Evolutionary conservation across 2,797 vertebrate species (phyloP).

Genomic region (Limosa lapponica): DNA sequence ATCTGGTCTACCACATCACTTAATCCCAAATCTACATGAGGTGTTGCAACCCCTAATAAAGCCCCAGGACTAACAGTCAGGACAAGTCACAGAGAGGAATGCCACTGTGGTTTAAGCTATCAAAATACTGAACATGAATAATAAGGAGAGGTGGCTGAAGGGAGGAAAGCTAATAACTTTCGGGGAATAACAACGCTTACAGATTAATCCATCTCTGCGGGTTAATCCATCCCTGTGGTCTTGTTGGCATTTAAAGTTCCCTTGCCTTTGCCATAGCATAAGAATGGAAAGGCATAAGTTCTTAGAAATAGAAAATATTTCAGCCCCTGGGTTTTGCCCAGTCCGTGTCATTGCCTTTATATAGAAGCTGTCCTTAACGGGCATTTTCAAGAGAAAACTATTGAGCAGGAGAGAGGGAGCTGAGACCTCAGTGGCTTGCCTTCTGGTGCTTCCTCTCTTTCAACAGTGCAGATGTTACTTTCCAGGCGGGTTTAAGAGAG

Average conservation of each 20-base stretch:
- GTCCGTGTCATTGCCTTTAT: conserved; percentile 8
- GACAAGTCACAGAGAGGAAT: background rate
- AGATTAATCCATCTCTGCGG: background rate
- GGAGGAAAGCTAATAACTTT: background rate
- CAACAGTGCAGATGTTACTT: conserved; percentile 66
- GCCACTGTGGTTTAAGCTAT: background rate
- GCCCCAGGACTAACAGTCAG: background rate
- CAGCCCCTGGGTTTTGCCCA: background rate
- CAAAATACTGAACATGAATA: background rate
- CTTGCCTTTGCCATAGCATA: background rate
- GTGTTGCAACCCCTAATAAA: background rate
- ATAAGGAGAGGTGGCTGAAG: background rate
- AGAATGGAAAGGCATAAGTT: background rate
- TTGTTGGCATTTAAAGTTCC: background rate
- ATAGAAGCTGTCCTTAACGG: conserved; percentile 2
- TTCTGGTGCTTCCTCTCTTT: conserved; percentile 49
- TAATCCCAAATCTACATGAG: background rate
- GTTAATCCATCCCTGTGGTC: background rate
- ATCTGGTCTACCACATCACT: background rate
- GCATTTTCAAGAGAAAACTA: conserved; percentile 31
- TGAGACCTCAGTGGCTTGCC: conserved; percentile 25
- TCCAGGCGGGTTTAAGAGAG: conserved; percentile 64
- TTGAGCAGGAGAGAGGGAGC: background rate
- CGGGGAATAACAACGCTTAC: background rate
- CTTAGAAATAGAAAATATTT: background rate